Conservation (phyloP, 1,140 invertebrate genomes). For the Drosophila tropicalis region DNA sequence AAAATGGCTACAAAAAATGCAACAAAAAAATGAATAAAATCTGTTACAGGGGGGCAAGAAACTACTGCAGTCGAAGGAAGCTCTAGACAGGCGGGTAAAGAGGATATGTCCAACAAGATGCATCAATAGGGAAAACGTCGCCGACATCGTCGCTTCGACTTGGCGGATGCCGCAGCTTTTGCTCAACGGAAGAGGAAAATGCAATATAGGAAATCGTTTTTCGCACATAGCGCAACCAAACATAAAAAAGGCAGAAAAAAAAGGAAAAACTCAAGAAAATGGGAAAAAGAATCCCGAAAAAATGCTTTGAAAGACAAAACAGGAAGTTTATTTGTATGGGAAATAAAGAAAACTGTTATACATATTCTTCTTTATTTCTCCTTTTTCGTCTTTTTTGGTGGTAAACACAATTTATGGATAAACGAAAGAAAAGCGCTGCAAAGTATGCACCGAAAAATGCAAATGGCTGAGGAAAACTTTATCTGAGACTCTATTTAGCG, state of each 20-base stretch:
- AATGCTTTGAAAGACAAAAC: conserved; percentile 59
- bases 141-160: conserved; percentile 24
- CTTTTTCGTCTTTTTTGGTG: conserved; percentile 20
- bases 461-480: neutral
- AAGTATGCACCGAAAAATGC: conserved; percentile 7
- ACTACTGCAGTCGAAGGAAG: neutral
- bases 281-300: neutral
- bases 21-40: neutral
- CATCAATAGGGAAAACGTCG: conserved; percentile 43
- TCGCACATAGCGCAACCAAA: conserved; percentile 57
- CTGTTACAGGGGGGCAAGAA: neutral
- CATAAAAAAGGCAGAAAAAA: conserved; percentile 1
- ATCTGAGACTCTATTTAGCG: neutral
- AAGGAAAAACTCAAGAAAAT: conserved; percentile 11
- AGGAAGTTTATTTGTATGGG: conserved; percentile 71
- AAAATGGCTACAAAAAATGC: conserved; percentile 50
- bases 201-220: conserved; percentile 82
- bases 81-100: neutral
- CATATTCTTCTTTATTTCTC: conserved; percentile 9
- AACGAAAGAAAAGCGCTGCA: neutral
- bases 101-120: conserved; percentile 20
- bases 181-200: conserved; percentile 78
- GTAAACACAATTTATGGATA: conserved; percentile 40
- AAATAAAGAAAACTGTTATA: conserved; percentile 20
- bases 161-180: conserved; percentile 73